A percentile compares a stretch with the other conserved stretches of the same genome.
Evolutionary conservation across 2,888 invertebrate species (phyloP).

Genomic region (Pogonocherus hispidulus): DNA sequence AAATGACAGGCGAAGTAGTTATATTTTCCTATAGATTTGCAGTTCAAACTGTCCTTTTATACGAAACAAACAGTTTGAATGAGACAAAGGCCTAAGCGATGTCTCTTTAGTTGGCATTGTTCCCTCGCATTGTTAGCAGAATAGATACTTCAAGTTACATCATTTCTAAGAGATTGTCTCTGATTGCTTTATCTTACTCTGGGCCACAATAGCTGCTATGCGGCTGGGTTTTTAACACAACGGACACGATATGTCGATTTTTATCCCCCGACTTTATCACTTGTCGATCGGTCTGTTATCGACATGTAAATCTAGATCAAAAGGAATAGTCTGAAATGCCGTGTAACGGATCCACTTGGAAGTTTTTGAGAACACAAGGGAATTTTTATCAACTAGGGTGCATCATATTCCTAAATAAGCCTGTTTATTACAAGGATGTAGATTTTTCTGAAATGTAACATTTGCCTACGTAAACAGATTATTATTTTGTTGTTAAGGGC

Average conservation of each 20-base stretch:
- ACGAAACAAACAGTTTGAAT: conserved; percentile 65
- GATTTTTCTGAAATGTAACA: too few species aligned
- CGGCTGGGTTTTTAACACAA: conserved; percentile 43
- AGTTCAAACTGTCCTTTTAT: conserved; percentile 68
- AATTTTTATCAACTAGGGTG: background rate
- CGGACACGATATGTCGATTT: conserved; percentile 35
- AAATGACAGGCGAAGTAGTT: conserved; percentile 48
- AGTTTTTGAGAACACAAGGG: background rate
- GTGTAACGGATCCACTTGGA: conserved; percentile 5
- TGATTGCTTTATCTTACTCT: conserved; percentile 67
- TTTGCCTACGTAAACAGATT: too few species aligned
- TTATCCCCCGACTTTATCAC: conserved; percentile 35
- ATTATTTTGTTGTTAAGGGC: too few species aligned
- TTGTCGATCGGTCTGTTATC: conserved; percentile 31
- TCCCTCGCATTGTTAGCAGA: conserved; percentile 64
- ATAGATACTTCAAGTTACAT: conserved; percentile 70
- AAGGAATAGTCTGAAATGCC: conserved; percentile 18
- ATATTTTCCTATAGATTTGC: conserved; percentile 64
- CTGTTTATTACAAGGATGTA: too few species aligned
- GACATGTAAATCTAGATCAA: conserved; percentile 30
- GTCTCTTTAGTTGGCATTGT: conserved; percentile 69
- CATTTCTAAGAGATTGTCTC: conserved; percentile 68
- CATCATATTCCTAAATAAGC: too few species aligned
- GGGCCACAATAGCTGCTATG: conserved; percentile 54
- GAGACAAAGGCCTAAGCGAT: conserved; percentile 66